Base-by-base conservation (phyloP, 2,888 invertebrate genomes). In the Drosophila testacea region DNA sequence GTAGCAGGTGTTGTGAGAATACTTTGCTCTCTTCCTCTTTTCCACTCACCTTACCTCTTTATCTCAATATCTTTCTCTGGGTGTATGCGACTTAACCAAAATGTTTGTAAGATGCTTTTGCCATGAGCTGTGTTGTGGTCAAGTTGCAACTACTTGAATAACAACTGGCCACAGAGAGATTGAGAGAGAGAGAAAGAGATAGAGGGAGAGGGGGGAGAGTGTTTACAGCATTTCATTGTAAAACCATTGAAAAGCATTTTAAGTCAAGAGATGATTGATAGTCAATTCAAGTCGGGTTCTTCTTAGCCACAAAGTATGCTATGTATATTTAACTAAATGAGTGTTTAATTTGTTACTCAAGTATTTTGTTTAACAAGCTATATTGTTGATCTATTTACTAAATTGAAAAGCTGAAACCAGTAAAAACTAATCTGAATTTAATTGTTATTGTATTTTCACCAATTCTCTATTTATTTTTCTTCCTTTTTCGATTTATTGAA, bases 131-230 rank as follows among this genome's bases (percentile, higher is more conserved):
- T 60, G 60, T 42, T 76, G 76, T 63, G 76, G 76, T 57, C 71
- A 77, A 77, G 59, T 66, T 59, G 79, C 70, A 75, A 56, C 76
- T 61, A 61, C 75, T 76, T 79, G 79, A 61, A 57, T 63, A 47
- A 50, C 61, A 67, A 62, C 54, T 59, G 34, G 44, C 76, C 76
- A 52, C 71, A 75, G 65, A 75, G 65, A 59, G 69, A 75, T 4
- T 7, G 32, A 32, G 32, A 32, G 32, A 7, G 7, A 6, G 9
- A 32, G 32, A 32, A 9, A 7, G 7, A 6, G 9, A 32, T 9
- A 32, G 6, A 32, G 32, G 6, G 32, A 32, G 1, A 5, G 32
- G 1, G 7, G 32, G 7, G 5, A 32, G 32, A 32, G 32, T 73
- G 46, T 61, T 9, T 4, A 38, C 32, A 48, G 63, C 11, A 13